Base-by-base conservation (phyloP, 2,888 invertebrate species). In the Sinohyriopsis cumingii region DNA sequence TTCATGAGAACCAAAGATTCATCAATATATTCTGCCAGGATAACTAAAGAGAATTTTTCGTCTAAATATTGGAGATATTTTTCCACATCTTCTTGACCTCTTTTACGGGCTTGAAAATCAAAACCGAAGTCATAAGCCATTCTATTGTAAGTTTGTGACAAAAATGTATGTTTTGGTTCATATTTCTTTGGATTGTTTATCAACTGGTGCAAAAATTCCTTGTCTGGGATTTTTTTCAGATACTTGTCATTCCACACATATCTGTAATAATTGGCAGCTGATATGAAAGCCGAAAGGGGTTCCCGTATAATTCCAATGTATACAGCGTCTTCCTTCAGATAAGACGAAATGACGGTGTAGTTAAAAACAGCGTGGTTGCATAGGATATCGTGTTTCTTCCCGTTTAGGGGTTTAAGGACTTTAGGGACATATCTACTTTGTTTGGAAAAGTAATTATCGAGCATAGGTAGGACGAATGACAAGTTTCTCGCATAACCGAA, bases 311-410 rank as follows among this genome's bases (percentile, higher is more conserved):
- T 69, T 15, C 65, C 64, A 20, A 69, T 12, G 24, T 65, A 69
- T 19, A 60, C 24, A 12, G 69, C 55, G 33, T 68, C 68, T 24
- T 63, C 53, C 53, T 63, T 28, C 45, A 63, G 15, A 18, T 63
- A 24, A 15, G 19, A 6, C 53, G 24, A 57, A 20, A 68, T 63
- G 9, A 59, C 53, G 18, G 54, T 22, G 19, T 63, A 19, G 24
- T 68, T 68, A n/a, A 68, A 68, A 9, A 63, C n/a, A 3, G 54
- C 68, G 63, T 68, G 68, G 28, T 68, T 68, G 24, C 68, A 68
- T 6, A 68, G 18, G 6, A 69, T 65, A 61, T 69, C 69, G 28
- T 65, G 65, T 28, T 65, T 59, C 18, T 25, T 57, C 5, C 45
- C 25, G 15, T 20, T 65, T 7, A 22, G 22, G 24, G 20, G 20